Base-by-base conservation (phyloP, 2,888 invertebrate species). In the Pherbina coryleti region DNA sequence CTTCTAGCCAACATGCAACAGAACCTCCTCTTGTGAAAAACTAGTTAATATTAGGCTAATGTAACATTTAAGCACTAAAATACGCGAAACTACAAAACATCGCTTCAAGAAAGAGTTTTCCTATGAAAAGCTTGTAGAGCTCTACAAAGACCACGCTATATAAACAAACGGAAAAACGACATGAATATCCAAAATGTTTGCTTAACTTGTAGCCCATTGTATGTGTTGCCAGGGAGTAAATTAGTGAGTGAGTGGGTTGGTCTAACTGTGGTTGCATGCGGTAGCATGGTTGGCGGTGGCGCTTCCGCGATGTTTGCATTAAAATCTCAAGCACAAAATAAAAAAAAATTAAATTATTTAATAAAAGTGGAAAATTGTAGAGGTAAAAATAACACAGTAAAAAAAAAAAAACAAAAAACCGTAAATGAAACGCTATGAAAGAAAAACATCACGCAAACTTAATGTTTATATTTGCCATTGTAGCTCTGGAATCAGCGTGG, bases 401-500 rank as follows among this genome's bases (percentile, higher is more conserved):
- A 55, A n/a, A 55, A 55, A 55, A 7, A 55, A 55, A n/a, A 5
- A 51, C 3, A 7, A 25, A 25, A 11, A 51, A 51, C n/a, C n/a
- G n/a, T n/a, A n/a, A n/a, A n/a, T n/a, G n/a, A n/a, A n/a, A n/a
- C n/a, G n/a, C n/a, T 5, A 49, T 22, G 19, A 3, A 28, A 17
- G 34, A 66, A 57, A 14, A 22, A 19, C n/a, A n/a, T n/a, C 77
- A 73, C 77, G 77, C 67, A 77, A 77, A 66, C n/a, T n/a, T 9
- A 34, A 57, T 77, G 77, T 77, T 77, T 73, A 73, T 44, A 66
- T 76, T 71, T 64, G 49, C 69, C 62, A 19, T 76, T 64, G 71
- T 28, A 72, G 19, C 19, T 5, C 9, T 34, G 8, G 34, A 76
- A 53, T 55, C 53, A 55, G 49, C 11, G 34, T 9, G 22, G 14